A percentile compares a stretch with the other conserved stretches of the same genome.
These are phyloP conservation scores for Agriopis aurantiaria DNA, from an alignment of 2,888 invertebrate species.

Conservation along the genomic window DNA sequence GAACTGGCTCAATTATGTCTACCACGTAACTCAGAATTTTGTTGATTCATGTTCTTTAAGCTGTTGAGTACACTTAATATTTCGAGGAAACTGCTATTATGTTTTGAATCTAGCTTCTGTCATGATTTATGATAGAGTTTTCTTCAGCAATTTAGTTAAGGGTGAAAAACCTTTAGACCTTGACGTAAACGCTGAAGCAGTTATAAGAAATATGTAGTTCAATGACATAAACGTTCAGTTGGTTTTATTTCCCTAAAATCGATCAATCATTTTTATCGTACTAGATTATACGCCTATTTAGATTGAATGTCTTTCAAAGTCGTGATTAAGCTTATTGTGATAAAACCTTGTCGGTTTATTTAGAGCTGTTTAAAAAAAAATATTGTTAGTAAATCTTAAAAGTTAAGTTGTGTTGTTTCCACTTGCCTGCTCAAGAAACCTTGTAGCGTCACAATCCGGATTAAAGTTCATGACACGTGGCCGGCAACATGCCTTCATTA, in stretches of 20 bases:
- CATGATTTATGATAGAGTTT: constrained; percentile 48
- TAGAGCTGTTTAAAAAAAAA: background rate
- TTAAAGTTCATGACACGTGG: constrained; percentile 47
- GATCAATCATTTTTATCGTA: constrained; percentile 17
- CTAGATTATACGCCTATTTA: background rate
- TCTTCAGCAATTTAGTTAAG: constrained; percentile 34
- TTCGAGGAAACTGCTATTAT: constrained; percentile 40
- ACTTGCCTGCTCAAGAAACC: constrained; percentile 54
- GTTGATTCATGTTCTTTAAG: constrained; percentile 24
- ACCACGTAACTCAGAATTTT: constrained; percentile 5
- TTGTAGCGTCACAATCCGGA: constrained; percentile 50
- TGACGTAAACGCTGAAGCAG: constrained; percentile 36
- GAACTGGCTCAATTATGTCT: constrained; percentile 1
- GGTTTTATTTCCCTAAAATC: constrained; percentile 39
- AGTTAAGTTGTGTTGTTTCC: constrained; percentile 44
- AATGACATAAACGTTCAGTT: constrained; percentile 23
- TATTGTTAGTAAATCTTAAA: constrained; percentile 24
- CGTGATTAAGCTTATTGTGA: background rate
- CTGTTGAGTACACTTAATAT: constrained; percentile 30
- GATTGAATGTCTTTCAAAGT: background rate
- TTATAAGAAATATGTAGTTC: constrained; percentile 30
- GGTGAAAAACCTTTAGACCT: constrained; percentile 53
- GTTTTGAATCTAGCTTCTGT: constrained; percentile 32
- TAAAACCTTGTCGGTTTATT: background rate
- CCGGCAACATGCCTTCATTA: constrained; percentile 19